Evolutionary conservation across 2,888 invertebrate genomes (phyloP).

Genomic region (Leptothorax acervorum): DNA sequence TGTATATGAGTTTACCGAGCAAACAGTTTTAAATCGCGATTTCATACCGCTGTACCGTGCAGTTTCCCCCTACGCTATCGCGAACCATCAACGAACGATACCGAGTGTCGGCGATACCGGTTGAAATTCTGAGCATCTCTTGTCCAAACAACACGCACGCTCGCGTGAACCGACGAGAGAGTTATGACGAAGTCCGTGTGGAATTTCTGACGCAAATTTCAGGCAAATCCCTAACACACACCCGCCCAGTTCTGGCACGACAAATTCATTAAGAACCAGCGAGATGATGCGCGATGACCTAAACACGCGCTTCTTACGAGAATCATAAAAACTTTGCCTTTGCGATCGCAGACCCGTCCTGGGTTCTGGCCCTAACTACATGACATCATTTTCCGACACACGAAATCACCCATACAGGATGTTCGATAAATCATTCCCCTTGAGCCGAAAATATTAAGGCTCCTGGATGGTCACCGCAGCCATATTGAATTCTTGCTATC

Average conservation of each 20-base stretch:
- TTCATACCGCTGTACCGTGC: background rate
- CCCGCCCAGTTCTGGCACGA: conserved; percentile 19
- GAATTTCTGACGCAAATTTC: conserved; percentile 53
- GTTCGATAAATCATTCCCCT: conserved; percentile 1
- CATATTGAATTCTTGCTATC: no score
- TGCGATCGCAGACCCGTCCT: background rate
- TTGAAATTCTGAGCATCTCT: conserved; percentile 43
- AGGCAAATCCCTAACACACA: conserved; percentile 39
- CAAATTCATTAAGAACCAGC: conserved; percentile 41
- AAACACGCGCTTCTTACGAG: conserved; percentile 11
- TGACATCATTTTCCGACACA: background rate
- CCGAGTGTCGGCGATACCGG: background rate
- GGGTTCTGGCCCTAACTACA: background rate
- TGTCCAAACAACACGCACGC: conserved; percentile 38
- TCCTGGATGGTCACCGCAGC: no score
- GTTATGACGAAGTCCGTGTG: conserved; percentile 39
- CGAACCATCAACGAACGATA: conserved; percentile 10
- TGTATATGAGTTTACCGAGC: background rate
- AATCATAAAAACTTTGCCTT: conserved; percentile 12
- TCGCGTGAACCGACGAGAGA: conserved; percentile 16
- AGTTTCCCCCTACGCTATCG: background rate
- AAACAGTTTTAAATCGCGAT: background rate
- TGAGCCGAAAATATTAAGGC: background rate
- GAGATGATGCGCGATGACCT: background rate
- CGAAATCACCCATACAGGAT: background rate